phyloP scores from a whole-genome alignment of 1,140 invertebrate genomes.

The Eubasilissa regina region DNA sequence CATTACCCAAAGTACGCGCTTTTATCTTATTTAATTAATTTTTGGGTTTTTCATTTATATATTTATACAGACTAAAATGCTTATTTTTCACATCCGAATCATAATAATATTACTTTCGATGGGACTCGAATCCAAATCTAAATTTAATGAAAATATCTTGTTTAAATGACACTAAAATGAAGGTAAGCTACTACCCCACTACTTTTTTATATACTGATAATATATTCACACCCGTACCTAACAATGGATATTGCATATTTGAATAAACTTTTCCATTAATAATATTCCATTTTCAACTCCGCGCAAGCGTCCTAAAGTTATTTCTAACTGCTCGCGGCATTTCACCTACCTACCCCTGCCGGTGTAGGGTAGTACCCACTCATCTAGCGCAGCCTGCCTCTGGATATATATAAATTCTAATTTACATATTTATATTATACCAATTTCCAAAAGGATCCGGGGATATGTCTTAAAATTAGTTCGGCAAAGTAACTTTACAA shows the following conservation, averaged over 20 bases:
- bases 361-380: background rate
- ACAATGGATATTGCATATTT: constrained; percentile 46
- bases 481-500: background rate
- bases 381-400: background rate
- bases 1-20: too few species aligned
- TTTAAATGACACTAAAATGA: too few species aligned
- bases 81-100: too few species aligned
- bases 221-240: constrained; percentile 25
- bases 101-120: too few species aligned
- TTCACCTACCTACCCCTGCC: background rate
- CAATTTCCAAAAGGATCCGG: constrained; percentile 43
- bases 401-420: constrained; percentile 42
- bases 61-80: too few species aligned
- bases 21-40: too few species aligned
- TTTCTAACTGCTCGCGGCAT: constrained; percentile 38
- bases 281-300: constrained; percentile 40
- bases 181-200: too few species aligned
- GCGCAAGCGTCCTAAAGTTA: constrained; percentile 38
- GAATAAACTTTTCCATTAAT: constrained; percentile 47
- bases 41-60: too few species aligned
- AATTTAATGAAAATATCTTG: too few species aligned
- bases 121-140: too few species aligned
- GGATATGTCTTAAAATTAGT: constrained; percentile 39
- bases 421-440: constrained; percentile 48
- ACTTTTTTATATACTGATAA: background rate